A percentile compares a stretch with the other conserved stretches of the same genome.
phyloP scores from a whole-genome alignment of 2,797 vertebrate species.

The Denticeps clupeoides region DNA sequence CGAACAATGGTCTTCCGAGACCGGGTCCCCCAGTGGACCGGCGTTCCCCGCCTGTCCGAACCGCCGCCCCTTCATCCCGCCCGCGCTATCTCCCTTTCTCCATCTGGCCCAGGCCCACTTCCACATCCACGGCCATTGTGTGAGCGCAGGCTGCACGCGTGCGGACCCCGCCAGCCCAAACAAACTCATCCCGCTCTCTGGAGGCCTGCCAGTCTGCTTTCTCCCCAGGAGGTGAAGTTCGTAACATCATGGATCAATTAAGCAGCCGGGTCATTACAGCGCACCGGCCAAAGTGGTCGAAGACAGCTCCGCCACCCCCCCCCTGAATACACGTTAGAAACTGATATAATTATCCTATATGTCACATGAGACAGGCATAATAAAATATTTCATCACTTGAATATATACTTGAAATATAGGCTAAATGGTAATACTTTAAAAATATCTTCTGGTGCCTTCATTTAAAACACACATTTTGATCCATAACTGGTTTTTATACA shows the following conservation, averaged over 20 bases:
- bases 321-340: too few relatives aligned
- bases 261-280: conserved; percentile 34
- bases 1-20: conserved; percentile 69
- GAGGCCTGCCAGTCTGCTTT: conserved; percentile 51
- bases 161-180: conserved; percentile 57
- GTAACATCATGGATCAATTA: conserved; percentile 45
- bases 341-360: too few relatives aligned
- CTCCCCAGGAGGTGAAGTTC: conserved; percentile 44
- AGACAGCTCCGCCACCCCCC: too few relatives aligned
- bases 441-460: too few relatives aligned
- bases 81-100: conserved; percentile 62
- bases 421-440: too few relatives aligned
- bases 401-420: too few relatives aligned
- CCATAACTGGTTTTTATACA: too few relatives aligned
- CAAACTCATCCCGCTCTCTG: conserved; percentile 56
- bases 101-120: conserved; percentile 64
- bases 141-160: conserved; percentile 60
- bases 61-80: conserved; percentile 58
- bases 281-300: not conserved
- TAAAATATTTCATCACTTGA: too few relatives aligned
- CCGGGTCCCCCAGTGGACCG: conserved; percentile 60
- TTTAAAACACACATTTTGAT: too few relatives aligned
- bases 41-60: conserved; percentile 45
- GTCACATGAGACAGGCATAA: too few relatives aligned
- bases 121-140: conserved; percentile 65